Base-by-base conservation (phyloP, 2,113 vertebrate species). In the Acinonyx jubatus region DNA sequence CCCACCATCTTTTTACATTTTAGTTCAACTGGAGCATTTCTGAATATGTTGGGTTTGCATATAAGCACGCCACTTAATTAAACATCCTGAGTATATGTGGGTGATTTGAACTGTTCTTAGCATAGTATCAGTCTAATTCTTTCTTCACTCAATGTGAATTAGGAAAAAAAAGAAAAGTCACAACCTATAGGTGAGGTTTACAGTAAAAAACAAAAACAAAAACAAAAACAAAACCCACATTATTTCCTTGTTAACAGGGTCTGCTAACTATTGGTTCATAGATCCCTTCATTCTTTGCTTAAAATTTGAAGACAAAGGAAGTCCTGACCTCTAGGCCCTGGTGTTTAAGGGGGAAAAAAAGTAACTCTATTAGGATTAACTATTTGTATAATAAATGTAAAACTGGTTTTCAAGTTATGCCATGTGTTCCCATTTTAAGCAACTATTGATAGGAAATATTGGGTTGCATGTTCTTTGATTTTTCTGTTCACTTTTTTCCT, bases 1-100 rank as follows among this genome's bases (percentile, higher is more conserved):
- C 73, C 96, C 13, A 71, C 38, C 3, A 7, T 41, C 57, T 74
- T 83, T 69, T 90, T 63, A 76, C 36, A 97, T 33, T 55, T 36
- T 81, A 61, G 48, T 93, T 86, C 29, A 83, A 18, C 1, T 23
- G 45, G 65, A 87, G 15, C 2, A 97, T 97, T 93, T 95, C 68
- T 93, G 52, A 89, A 89, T 61, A 85, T 91, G 80, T 79, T 91
- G 87, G 63, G 31, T 71, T 87, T 97, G 31, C 66, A 82, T 79
- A 95, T 98, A 95, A 96, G 91, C 25, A 65, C 0, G 3, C 93
- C 89, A 96, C 84, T 97, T 97, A 98, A 97, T 98, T 97, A 97
- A 96, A 94, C 36, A 97, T 69, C 89, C 71, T 45, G 82, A 12
- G 52, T 97, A 92, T 4, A 61, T 15, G 11, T 50, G 41, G 96